Percentiles rank a stretch among this genome's conserved stretches.
Conservation (phyloP, 2,113 vertebrate species). For the Paralichthys olivaceus region DNA sequence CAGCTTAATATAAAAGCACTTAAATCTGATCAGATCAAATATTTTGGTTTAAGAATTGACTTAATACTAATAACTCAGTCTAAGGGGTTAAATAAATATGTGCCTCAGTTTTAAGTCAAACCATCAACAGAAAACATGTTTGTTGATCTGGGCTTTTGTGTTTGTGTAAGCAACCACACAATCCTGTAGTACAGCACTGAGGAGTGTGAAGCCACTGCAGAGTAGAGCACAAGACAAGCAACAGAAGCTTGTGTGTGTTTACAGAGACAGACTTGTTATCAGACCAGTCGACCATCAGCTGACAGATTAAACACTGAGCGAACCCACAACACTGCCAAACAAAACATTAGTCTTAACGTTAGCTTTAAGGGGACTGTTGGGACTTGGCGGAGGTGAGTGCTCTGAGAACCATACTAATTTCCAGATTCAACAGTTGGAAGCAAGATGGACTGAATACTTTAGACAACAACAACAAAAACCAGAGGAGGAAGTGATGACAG, state of each 20-base stretch:
- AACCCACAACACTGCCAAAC: slow-evolving; percentile 12
- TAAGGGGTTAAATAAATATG: too few relatives aligned
- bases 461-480: neutral
- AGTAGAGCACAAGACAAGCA: slow-evolving; percentile 7
- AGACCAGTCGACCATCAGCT: neutral
- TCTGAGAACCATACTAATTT: neutral
- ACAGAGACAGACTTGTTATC: slow-evolving; percentile 4
- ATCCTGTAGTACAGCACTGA: slow-evolving; percentile 3
- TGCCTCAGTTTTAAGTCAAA: neutral
- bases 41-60: neutral
- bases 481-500: neutral
- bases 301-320: slow-evolving; percentile 9
- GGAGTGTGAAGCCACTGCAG: slow-evolving; percentile 9
- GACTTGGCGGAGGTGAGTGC: too few relatives aligned
- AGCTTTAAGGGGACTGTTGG: too few relatives aligned
- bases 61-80: neutral
- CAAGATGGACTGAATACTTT: neutral
- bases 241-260: slow-evolving; percentile 23
- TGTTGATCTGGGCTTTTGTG: slow-evolving; percentile 10
- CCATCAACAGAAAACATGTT: neutral
- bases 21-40: neutral
- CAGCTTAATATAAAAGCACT: neutral
- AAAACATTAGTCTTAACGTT: neutral
- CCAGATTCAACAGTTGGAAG: neutral
- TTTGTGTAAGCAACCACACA: slow-evolving; percentile 15